Base-by-base conservation (phyloP, 2,888 invertebrate species). In the Osedax frankpressi region DNA sequence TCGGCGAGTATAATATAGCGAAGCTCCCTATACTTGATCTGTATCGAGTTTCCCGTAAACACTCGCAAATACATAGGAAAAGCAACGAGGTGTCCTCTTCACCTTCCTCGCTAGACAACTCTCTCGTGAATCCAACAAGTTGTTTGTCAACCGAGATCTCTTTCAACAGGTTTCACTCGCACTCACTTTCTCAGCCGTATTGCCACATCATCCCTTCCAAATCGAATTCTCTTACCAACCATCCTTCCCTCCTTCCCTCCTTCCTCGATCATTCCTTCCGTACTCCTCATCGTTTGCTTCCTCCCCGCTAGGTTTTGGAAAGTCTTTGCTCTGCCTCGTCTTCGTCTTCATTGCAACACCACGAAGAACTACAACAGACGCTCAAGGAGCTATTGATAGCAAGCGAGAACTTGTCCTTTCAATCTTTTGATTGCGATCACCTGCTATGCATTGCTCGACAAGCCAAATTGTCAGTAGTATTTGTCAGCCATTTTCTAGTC, bases 291-390 rank as follows among this genome's bases (percentile, higher is more conserved):
- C 44, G 11, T 19, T 19, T 19, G 44, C 19, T 11, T 19, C 44
- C 44, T 11, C 19, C 11, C 44, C 44, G 70, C n/a, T 76, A 85
- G 84, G 86, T 89, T 74, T 80, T 87, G 2, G 87, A 87, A 81
- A 86, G 85, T 75, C 80, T 87, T 73, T 85, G 86, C 11, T 82
- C 83, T 74, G 82, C 84, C 0, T 84, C 81, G 3, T 25, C 14
- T 6, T 2, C 19, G 24, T 71, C 44, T 11, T 83, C 81, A 44
- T 84, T 84, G 74, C 83, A 82, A 62, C 80, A 85, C 27, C 84
- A 85, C 77, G 88, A 88, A 75, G 91, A 91, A 82, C 85, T 90
- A 59, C 90, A 92, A 81, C 89, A 90, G 80, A 89, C 90, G 1
- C 87, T 90, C 84, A 84, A 90, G 70, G 90, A 91, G 80, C 84